Evolutionary conservation across 2,113 vertebrate species (phyloP), one percentile per base, ranked within the genome.

Genomic region (Morone chrysops): DNA sequence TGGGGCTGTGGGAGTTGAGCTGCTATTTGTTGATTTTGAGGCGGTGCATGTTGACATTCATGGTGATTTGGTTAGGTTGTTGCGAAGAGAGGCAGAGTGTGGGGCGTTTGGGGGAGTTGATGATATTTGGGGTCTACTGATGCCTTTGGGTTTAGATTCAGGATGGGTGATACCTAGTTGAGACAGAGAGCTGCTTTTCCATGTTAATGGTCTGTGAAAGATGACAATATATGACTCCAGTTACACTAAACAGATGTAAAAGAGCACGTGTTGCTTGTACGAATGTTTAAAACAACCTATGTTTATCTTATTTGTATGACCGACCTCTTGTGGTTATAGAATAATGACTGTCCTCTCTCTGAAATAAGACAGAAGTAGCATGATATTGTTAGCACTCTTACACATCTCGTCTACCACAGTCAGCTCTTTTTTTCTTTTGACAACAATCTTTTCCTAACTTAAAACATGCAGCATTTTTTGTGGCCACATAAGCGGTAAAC

Each of bases 1-100:
- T 56, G 31, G 40, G 63, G 59, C 78, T 61, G 54, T 45, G 50
- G 48, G 71, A 86, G 56, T 74, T 67, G 43, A 77, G 45, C 75
- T 54, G 43, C 61, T 17, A 10, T 73, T 45, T 70, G 74, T 72
- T 75, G 75, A 75, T 80, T 65, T 68, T 47, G 48, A 78, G 56
- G 13, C 11, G 50, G 53, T 47, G 78, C 62, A 45, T 78, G 75
- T 81, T 82, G 76, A 69, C 73, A 25, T 65, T 57, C 36, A 66
- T 67, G 25, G 50, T 70, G 63, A 83, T 67, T 70, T 67, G n/a
- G 45, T 62, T 75, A 6, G 0, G 43, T 45, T 48, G 50, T 53
- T 73, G 68, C 48, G 36, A 63, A 66, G 16, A 22, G 41, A n/a
- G 3, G 51, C 41, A 25, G 51, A 40, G 63, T 63, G 14, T 20